Base-by-base conservation (phyloP, 1,140 invertebrate genomes). In the Pseudomyrmex concolor region DNA sequence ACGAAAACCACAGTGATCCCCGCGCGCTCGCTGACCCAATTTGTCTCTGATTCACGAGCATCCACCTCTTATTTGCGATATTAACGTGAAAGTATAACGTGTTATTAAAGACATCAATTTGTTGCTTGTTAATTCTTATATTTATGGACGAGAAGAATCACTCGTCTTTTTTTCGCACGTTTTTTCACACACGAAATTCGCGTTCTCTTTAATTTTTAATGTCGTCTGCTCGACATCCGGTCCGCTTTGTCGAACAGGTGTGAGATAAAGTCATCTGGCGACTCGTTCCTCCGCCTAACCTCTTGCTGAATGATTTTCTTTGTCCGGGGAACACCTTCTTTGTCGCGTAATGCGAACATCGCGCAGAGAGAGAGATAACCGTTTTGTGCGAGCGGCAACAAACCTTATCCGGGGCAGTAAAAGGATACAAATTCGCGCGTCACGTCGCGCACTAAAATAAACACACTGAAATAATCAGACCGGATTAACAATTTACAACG, bases 221-320 rank as follows among this genome's bases (percentile, higher is more conserved):
- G 84, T 88, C 83, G 89, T 90, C 88, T 89, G 84, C 76, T 60
- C 83, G 83, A 88, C 88, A 89, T 90, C 89, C 89, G 88, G 88
- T 88, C 89, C 89, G 88, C 86, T 88, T 84, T 12, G 59, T 43
- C 54, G 54, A 48, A 85, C 86, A 89, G 86, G 86, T 90, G 88
- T 34, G 48, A 88, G 76, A 85, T 83, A 55, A 68, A 74, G 62
- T 64, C 64, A 57, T 71, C 43, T n/a, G 15, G 13, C 1, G 45
- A 55, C 22, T 0, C 34, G 34, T 7, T 43, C 10, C 64, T 45
- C 25, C 57, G 66, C 57, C 50, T 66, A 51, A 22, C n/a, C 34
- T 34, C 57, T 73, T 43, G 55, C 64, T 43, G 62, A 51, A 68
- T 57, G 62, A 76, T 73, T 80, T 70, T 60, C 76, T 71, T 80